Conservation (phyloP, 2,888 invertebrate genomes). For the Sarcophaga subvicina region DNA sequence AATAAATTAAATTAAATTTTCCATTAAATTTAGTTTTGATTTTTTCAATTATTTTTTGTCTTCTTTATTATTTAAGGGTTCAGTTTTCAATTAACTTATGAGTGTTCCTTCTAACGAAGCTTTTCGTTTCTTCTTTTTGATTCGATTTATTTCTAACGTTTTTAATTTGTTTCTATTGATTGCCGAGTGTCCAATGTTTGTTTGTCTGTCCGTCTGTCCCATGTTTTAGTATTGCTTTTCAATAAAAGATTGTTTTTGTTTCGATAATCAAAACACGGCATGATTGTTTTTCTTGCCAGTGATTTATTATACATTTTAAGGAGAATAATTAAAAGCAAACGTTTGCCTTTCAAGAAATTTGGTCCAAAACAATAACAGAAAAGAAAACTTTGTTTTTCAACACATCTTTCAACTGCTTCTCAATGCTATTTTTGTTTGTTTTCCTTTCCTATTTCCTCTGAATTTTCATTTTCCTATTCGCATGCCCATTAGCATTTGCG, state of each 20-base stretch:
- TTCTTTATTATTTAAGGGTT: neutral
- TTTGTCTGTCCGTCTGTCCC: neutral
- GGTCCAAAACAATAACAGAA: neutral
- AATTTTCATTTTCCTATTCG: neutral
- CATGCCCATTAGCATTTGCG: neutral
- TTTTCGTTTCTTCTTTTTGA: neutral
- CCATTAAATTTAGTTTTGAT: neutral
- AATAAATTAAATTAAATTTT: neutral
- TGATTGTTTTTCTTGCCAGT: neutral
- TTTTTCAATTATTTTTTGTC: neutral
- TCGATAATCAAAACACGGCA: too few relatives aligned
- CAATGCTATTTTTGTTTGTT: neutral
- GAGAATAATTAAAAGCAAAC: neutral
- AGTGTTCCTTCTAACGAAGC: neutral
- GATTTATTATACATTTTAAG: slow-evolving; percentile 27
- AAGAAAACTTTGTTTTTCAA: slow-evolving; percentile 1
- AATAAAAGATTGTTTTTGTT: slow-evolving; percentile 14
- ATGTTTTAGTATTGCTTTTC: neutral
- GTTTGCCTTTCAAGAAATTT: slow-evolving; percentile 13
- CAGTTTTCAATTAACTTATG: neutral
- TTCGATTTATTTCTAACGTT: slow-evolving; percentile 1
- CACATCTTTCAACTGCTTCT: slow-evolving; percentile 8
- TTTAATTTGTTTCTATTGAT: neutral
- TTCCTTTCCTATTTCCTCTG: neutral
- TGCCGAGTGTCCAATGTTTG: neutral